Conservation (phyloP, 2,113 vertebrate genomes). For the Alosa alosa region DNA sequence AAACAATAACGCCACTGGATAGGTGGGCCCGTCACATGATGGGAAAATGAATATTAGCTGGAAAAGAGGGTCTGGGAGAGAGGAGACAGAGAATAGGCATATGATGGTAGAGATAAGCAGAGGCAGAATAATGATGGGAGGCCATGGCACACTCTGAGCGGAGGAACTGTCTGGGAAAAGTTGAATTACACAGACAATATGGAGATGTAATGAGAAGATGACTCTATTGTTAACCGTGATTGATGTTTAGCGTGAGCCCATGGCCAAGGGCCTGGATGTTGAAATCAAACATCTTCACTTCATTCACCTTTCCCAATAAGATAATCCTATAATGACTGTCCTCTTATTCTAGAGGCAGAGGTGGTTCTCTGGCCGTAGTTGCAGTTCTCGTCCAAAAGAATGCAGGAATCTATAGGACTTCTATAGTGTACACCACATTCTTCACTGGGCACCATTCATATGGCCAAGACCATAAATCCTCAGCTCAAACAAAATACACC, state of each 20-base stretch:
- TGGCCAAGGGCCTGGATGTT: background rate
- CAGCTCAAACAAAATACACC: background rate
- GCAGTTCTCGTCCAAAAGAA: background rate
- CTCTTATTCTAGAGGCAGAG: background rate
- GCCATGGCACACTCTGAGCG: background rate
- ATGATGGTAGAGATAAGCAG: background rate
- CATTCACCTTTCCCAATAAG: background rate
- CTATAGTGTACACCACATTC: background rate
- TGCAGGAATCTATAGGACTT: background rate
- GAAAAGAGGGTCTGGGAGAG: background rate
- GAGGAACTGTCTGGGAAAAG: background rate
- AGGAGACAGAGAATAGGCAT: background rate
- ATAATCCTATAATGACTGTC: background rate
- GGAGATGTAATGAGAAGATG: conserved; percentile 1
- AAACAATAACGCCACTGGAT: background rate
- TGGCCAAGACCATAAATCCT: background rate
- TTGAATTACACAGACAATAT: background rate
- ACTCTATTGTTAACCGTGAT: background rate
- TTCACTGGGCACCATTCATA: background rate
- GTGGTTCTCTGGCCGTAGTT: background rate
- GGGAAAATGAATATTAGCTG: background rate
- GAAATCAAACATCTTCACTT: background rate
- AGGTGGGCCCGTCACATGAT: background rate
- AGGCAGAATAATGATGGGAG: background rate
- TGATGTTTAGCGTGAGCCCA: background rate